A percentile compares a stretch with the other conserved stretches of the same genome.
Evolutionary conservation across 1,140 invertebrate genomes (phyloP).

Genomic region (Acromyrmex heyeri): DNA sequence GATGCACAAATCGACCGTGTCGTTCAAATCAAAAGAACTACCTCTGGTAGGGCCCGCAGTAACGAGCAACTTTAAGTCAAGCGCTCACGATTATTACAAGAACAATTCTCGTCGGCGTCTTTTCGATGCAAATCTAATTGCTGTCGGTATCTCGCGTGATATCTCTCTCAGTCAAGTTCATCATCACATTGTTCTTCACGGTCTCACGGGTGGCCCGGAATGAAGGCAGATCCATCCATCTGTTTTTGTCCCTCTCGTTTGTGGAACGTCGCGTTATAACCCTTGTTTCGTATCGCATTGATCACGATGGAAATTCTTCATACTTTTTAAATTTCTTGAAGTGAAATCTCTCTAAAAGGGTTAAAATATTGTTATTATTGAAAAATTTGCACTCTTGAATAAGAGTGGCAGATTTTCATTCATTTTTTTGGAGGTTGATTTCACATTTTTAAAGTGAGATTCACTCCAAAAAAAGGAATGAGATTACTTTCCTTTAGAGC

Average conservation of each 20-base stretch:
- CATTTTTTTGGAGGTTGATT: no score
- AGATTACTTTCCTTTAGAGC: no score
- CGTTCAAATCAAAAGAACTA: conserved; percentile 58
- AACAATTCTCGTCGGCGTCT: conserved; percentile 44
- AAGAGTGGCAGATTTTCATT: no score
- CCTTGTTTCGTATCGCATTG: background rate
- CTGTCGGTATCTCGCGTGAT: conserved; percentile 33
- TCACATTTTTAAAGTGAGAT: no score
- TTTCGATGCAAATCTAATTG: conserved; percentile 54
- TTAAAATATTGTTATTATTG: no score
- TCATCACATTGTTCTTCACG: conserved; percentile 34
- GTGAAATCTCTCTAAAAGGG: no score
- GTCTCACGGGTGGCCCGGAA: conserved; percentile 14
- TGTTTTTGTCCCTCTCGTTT: background rate
- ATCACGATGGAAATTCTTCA: background rate
- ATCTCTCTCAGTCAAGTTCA: conserved; percentile 33
- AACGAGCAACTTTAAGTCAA: conserved; percentile 54
- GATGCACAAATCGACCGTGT: conserved; percentile 50
- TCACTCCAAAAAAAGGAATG: no score
- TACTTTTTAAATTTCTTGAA: no score
- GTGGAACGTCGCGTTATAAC: background rate
- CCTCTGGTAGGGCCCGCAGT: background rate
- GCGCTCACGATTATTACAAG: conserved; percentile 50
- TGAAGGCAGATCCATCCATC: background rate
- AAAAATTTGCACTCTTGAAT: no score